Conservation (phyloP, 1,140 invertebrate species). For the Drosophila virilis region DNA sequence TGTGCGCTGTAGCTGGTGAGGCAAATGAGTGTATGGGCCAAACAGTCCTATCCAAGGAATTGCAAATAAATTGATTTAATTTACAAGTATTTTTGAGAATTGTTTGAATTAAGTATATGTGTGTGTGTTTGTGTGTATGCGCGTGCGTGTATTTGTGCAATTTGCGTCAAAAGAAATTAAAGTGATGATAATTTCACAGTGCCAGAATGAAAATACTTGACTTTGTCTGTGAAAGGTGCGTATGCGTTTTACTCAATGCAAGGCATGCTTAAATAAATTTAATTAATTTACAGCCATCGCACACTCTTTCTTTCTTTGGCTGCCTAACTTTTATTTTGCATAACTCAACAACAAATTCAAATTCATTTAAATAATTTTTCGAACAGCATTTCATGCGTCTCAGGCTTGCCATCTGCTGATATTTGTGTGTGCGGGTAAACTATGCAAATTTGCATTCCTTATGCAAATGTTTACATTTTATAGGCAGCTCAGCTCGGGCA, state of each 20-base stretch:
- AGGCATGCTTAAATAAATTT: conserved; percentile 54
- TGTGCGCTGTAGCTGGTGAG: conserved; percentile 30
- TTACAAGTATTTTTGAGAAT: conserved; percentile 59
- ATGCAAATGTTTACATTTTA: conserved; percentile 56
- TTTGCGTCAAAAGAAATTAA: conserved; percentile 73
- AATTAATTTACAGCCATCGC: conserved; percentile 62
- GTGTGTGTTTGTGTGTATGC: conserved; percentile 16
- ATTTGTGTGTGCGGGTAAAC: conserved; percentile 40
- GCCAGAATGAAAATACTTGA: conserved; percentile 36
- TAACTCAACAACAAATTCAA: conserved; percentile 52
- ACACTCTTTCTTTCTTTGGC: not conserved
- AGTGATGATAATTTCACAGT: conserved; percentile 58
- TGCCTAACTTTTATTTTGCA: conserved; percentile 21
- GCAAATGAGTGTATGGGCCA: conserved; percentile 38
- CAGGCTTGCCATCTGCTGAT: conserved; percentile 14
- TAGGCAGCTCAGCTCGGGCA: conserved; percentile 31
- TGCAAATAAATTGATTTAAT: conserved; percentile 78
- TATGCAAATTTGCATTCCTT: conserved; percentile 65
- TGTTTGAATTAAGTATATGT: conserved; percentile 26
- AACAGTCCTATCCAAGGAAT: conserved; percentile 48
- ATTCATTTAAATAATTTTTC: conserved; percentile 64
- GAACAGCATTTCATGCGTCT: conserved; percentile 9
- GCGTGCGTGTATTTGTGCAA: conserved; percentile 10
- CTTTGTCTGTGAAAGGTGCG: conserved; percentile 48
- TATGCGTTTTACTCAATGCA: conserved; percentile 39